phyloP scores from a whole-genome alignment of 2,888 invertebrate genomes.

The Tridacna gigas region DNA sequence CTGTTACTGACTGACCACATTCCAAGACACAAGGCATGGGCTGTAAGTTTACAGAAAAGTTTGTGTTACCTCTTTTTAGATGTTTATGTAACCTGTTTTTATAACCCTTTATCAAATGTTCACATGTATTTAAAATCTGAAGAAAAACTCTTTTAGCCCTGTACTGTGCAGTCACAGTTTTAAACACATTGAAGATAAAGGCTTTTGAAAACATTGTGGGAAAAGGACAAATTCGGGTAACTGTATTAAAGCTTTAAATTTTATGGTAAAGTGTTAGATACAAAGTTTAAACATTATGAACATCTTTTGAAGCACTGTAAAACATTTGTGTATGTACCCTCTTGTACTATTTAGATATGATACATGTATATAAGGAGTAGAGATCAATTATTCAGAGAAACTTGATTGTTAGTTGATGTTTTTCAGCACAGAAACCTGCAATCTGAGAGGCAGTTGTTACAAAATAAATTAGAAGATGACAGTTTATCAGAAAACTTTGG shows the following conservation, averaged over 20 bases:
- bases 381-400: too few species aligned
- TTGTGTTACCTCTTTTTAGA: neutral
- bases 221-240: neutral
- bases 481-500: constrained; percentile 64
- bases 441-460: constrained; percentile 48
- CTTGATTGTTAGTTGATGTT: neutral
- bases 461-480: constrained; percentile 57
- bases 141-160: too few species aligned
- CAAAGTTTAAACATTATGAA: too few species aligned
- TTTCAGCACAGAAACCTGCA: constrained; percentile 46
- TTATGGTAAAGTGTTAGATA: neutral
- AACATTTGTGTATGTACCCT: too few species aligned
- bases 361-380: too few species aligned
- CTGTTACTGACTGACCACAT: constrained; percentile 66
- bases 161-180: too few species aligned
- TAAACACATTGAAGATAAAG: neutral
- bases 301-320: too few species aligned
- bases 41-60: constrained; percentile 59
- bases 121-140: neutral
- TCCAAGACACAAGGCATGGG: constrained; percentile 67
- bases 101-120: neutral
- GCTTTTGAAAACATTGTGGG: neutral
- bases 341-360: too few species aligned
- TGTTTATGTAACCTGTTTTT: neutral
- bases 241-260: neutral